phyloP scores from a whole-genome alignment of 1,140 invertebrate genomes.

The Dufourea novaeangliae region DNA sequence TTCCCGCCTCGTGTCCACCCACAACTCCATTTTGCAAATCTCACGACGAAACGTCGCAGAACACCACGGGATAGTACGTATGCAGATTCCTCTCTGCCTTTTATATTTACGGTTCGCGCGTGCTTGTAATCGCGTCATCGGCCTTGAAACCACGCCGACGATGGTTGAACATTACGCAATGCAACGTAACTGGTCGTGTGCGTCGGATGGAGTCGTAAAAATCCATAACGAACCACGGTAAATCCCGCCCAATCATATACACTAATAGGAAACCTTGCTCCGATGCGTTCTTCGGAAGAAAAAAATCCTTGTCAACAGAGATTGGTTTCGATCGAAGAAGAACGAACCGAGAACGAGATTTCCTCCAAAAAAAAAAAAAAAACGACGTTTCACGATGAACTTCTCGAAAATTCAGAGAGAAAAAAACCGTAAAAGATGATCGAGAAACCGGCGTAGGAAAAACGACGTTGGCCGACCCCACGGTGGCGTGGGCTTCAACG shows the following conservation, averaged over 20 bases:
- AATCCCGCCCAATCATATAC: neutral
- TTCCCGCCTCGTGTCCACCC: neutral
- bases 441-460: neutral
- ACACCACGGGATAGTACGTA: too few relatives aligned
- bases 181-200: conserved; percentile 17
- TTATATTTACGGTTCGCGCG: neutral
- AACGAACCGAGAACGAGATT: neutral
- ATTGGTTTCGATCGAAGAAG: neutral
- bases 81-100: too few relatives aligned
- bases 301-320: neutral
- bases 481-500: neutral
- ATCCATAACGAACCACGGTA: neutral
- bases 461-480: neutral
- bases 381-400: neutral
- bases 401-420: too few relatives aligned
- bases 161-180: conserved; percentile 17
- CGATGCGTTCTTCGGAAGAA: neutral
- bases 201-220: conserved; percentile 21
- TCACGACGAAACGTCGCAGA: too few relatives aligned
- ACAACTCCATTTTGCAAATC: neutral
- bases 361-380: neutral
- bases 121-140: conserved; percentile 6
- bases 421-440: neutral
- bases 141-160: conserved; percentile 15
- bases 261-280: neutral